Conservation (phyloP, 2,113 vertebrate genomes). For the Lophotis ruficrista region DNA sequence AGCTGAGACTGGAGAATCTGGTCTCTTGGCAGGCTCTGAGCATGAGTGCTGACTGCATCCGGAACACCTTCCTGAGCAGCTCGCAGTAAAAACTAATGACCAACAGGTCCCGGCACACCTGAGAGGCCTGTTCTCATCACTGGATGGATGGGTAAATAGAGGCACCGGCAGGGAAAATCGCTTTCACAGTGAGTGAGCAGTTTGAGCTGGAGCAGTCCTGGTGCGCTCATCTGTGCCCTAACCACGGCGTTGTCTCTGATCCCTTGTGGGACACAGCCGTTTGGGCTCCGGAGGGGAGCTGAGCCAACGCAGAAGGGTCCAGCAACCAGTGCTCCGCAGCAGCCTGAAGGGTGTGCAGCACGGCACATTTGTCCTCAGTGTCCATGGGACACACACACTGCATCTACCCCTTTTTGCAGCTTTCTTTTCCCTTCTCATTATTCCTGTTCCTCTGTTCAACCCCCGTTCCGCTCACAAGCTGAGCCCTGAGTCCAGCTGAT, state of each 20-base stretch:
- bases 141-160: neutral
- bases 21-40: neutral
- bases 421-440: neutral
- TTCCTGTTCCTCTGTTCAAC: neutral
- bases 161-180: neutral
- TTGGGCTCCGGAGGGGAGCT: neutral
- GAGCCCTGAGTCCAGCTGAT: neutral
- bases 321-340: neutral
- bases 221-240: neutral
- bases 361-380: neutral
- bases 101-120: neutral
- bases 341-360: neutral
- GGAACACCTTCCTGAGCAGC: neutral
- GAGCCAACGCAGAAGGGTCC: neutral
- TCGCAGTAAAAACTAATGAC: neutral
- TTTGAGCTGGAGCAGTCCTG: neutral
- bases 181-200: neutral
- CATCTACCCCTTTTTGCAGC: neutral
- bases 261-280: rapidly evolving
- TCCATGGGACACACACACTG: neutral
- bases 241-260: rapidly evolving
- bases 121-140: neutral
- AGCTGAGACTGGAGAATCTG: neutral
- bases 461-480: neutral
- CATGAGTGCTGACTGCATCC: neutral